These are phyloP conservation scores for Echeneis naucrates DNA, from an alignment of 2,797 vertebrate species.

Conservation along the genomic window DNA sequence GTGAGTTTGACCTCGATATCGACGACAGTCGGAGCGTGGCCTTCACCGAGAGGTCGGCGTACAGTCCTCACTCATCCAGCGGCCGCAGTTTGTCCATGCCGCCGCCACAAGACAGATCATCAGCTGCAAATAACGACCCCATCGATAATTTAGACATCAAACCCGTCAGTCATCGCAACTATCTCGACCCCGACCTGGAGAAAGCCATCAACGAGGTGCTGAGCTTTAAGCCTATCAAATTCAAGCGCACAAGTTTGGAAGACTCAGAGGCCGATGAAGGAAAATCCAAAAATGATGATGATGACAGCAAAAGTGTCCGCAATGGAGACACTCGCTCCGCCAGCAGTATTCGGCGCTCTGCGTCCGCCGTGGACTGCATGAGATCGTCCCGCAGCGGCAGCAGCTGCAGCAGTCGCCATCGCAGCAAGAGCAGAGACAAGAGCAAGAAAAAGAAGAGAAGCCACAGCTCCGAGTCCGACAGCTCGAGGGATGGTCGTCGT, in stretches of 20 bases:
- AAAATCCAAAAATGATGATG: constrained; percentile 56
- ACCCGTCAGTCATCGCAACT: constrained; percentile 87
- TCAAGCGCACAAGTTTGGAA: constrained; percentile 87
- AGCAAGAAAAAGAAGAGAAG: constrained; percentile 82
- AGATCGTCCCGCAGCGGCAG: constrained; percentile 75
- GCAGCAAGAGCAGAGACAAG: constrained; percentile 77
- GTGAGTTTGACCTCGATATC: constrained; percentile 85
- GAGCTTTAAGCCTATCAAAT: constrained; percentile 90
- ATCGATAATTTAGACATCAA: constrained; percentile 72
- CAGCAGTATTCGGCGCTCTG: constrained; percentile 86
- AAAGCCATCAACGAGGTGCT: constrained; percentile 96
- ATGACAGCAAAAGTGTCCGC: constrained; percentile 72
- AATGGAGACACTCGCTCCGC: constrained; percentile 57
- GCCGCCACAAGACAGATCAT: constrained; percentile 82
- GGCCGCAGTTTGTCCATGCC: constrained; percentile 94
- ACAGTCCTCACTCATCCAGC: constrained; percentile 84
- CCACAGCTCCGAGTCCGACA: constrained; percentile 81
- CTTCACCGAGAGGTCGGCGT: constrained; percentile 82
- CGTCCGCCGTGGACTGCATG: constrained; percentile 88
- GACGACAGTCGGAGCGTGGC: constrained; percentile 85
- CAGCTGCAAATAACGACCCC: constrained; percentile 60
- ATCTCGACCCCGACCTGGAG: constrained; percentile 94
- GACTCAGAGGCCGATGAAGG: constrained; percentile 85
- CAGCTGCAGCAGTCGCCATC: constrained; percentile 68
- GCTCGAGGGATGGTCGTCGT: constrained; percentile 74